Base-by-base conservation (phyloP, 2,888 invertebrate species). In the Macrophya annulata region DNA sequence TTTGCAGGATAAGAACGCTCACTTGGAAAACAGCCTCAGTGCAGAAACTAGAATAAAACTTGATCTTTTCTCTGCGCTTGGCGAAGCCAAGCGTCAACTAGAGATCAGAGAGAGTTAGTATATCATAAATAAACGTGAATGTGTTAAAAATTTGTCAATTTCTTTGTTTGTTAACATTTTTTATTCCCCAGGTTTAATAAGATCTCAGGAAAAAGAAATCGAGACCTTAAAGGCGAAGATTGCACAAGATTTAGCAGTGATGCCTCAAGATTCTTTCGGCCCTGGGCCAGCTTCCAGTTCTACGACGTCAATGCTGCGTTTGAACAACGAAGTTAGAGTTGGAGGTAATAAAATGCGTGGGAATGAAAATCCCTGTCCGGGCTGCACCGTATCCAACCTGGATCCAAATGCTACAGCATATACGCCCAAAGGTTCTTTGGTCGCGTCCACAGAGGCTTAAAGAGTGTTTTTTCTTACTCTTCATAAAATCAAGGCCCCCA, bases 41-140 rank as follows among this genome's bases (percentile, higher is more conserved):
- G 98, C 99, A 77, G 99, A 99, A 95, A 99, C 99, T 89, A 96
- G 99, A 91, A 97, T 99, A 94, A 99, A 99, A 95, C 96, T 99
- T 91, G 99, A 99, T 95, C 96, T 99, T 92, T 99, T 99, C 94
- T 98, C 98, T 88, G 99, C 99, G 88, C 96, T 99, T 84, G 99
- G 99, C 59, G 99, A 98, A 93, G 98, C 98, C 88, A 98, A 98
- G 94, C 95, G 98, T 85, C 97, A 98, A 93, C 95, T 98, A 91
- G 97, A 97, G 94, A 96, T 98, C 93, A 96, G 96, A 94, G 97
- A 98, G 90, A 96, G 98, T 98, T 93, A 95, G 96, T 94, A 84
- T 62, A 37, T 68, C 4, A 17, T 17, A 17, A 5, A 37, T 37
- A 17, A 21, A 9, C 21, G 72, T 45, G 12, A 74, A 10, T 45